phyloP scores from a whole-genome alignment of 2,797 vertebrate species.

The Spondyliosoma cantharus region DNA sequence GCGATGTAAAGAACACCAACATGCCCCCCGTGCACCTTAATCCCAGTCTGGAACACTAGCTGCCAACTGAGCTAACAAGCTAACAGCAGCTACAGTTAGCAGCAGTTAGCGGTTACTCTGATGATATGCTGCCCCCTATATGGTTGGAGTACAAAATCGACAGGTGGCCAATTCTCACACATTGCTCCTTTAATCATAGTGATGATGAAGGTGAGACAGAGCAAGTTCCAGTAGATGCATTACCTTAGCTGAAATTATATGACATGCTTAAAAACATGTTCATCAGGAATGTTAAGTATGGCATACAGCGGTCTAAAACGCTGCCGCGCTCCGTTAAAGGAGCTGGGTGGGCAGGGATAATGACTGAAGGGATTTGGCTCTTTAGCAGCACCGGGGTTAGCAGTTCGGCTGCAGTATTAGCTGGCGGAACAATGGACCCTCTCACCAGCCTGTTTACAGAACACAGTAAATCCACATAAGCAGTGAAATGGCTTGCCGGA shows the following conservation, averaged over 20 bases:
- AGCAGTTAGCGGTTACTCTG: too few species aligned
- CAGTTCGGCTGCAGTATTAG: conserved; percentile 70
- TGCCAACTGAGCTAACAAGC: too few species aligned
- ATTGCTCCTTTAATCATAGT: background rate
- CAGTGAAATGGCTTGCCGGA: conserved; percentile 42
- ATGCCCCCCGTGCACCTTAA: too few species aligned
- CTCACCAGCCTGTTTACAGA: conserved; percentile 76
- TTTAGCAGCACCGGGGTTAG: conserved; percentile 58
- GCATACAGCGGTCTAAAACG: background rate
- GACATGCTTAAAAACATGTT: background rate
- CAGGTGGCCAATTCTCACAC: too few species aligned
- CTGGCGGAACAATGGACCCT: conserved; percentile 77
- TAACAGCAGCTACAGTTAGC: too few species aligned
- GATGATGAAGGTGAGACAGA: background rate
- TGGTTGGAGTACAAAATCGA: too few species aligned
- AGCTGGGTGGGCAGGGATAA: conserved; percentile 54
- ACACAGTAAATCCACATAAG: conserved; percentile 79
- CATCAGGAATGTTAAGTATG: conserved; percentile 23
- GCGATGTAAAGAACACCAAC: too few species aligned
- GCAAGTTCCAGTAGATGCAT: background rate
- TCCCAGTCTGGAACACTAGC: too few species aligned
- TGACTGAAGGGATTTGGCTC: conserved; percentile 68
- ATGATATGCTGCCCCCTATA: too few species aligned
- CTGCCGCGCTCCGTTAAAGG: conserved; percentile 9
- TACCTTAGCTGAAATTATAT: background rate